Base-by-base conservation (phyloP, 1,140 invertebrate genomes). In the Drosophila asahinai region DNA sequence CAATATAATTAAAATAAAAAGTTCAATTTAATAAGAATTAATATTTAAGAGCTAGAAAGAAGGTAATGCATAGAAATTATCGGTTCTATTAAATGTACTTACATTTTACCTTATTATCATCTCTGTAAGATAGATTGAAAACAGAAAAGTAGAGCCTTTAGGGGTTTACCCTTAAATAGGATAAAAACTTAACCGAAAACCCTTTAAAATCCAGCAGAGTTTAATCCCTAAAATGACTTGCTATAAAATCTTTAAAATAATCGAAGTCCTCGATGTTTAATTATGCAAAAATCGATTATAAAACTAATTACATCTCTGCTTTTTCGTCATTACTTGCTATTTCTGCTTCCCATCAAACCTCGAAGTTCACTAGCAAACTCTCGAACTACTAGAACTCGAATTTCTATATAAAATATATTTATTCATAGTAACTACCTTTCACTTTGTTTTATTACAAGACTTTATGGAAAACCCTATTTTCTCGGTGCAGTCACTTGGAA, bases 401-500 rank as follows among this genome's bases (percentile, higher is more conserved):
- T 25, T 17, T 19, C 17, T 17, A 33, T 54, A 19, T 15, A 9
- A 17, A 3, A 38, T 22, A 14, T 22, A 54, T 22, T 36, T 19
- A 54, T 54, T 54, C 17, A 54, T 15, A 19, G 0, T 9, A 15
- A 2, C 12, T 19, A 33, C 33, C 52, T 17, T 55, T 55, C 33
- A 55, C 33, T 55, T 22, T 36, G 8, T 36, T 36, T 11, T 36
- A 36, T 36, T 36, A 11, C 8, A 1, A 36, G 33, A 36, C 33
- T 36, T 27, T 17, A 43, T 38, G 15, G 12, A 66, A 62, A 62
- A 65, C 45, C 47, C 62, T 33, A 17, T 49, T 67, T 43, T 70
- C 38, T 2, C 55, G n/a, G 71, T 73, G 59, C 83, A 80, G 11
- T 68, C 80, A 65, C 49, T 51, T 70, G 83, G 83, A 87, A 87